Percentiles rank a stretch among this genome's conserved stretches.
Evolutionary conservation across 2,888 invertebrate genomes (phyloP).

Genomic region (Pristionchus mayeri): DNA sequence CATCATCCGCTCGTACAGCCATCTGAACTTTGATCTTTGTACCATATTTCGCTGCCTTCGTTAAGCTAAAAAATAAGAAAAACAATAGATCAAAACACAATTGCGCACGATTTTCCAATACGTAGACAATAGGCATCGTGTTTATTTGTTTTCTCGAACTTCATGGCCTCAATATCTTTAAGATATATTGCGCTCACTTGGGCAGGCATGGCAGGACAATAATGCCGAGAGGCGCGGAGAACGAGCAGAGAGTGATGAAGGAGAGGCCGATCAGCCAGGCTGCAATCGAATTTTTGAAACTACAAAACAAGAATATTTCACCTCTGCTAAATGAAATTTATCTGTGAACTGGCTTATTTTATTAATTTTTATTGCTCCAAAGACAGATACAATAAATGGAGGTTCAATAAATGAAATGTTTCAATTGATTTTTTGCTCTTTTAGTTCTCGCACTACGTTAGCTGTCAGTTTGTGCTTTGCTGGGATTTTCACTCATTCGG

Average conservation of each 20-base stretch:
- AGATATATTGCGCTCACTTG: constrained; percentile 17
- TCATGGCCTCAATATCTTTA: no score
- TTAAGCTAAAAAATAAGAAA: no score
- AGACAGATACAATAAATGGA: neutral
- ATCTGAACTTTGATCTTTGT: no score
- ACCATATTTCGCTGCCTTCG: no score
- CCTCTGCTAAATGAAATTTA: neutral
- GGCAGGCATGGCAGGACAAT: constrained; percentile 58
- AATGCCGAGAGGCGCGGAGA: constrained; percentile 59
- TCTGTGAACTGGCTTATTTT: neutral
- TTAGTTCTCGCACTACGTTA: neutral
- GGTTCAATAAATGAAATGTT: neutral
- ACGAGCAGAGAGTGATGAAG: constrained; percentile 56
- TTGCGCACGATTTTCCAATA: no score
- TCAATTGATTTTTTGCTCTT: neutral
- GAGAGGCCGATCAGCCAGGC: constrained; percentile 60
- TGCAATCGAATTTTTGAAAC: neutral
- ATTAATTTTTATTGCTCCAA: no score
- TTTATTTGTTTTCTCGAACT: no score
- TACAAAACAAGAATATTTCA: neutral
- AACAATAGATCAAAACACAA: no score
- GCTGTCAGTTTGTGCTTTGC: no score
- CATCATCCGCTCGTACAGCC: constrained; percentile 60
- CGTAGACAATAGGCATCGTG: no score
- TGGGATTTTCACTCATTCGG: no score